Base-by-base conservation (phyloP, 2,113 vertebrate species). In the Narcine bancroftii region DNA sequence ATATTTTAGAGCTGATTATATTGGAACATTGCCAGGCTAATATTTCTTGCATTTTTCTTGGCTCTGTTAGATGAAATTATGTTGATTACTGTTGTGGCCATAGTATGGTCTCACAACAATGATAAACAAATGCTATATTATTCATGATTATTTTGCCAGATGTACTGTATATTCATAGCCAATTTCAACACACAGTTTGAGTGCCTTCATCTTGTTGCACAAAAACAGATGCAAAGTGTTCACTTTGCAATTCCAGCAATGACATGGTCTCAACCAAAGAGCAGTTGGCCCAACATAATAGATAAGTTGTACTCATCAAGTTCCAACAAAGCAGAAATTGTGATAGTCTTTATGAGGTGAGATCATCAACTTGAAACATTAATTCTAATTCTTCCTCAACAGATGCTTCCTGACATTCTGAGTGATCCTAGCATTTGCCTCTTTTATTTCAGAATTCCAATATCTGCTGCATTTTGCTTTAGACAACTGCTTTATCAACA, bases 1-100 rank as follows among this genome's bases (percentile, higher is more conserved):
- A 89, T 89, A 89, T 66, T 89, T 89, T 39, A 89, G 87, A 13
- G 24, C 87, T 89, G 87, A 89, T 89, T 65, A 66, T 42, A 69
- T 24, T 89, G 87, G 24, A 36, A 66, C 19, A 42, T 33, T 89
- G 39, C 87, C 56, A 89, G 45, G 56, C 9, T 13, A 42, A 42
- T 65, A 89, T 39, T 89, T 39, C 21, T 66, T 29, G 24, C 60
- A 45, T 21, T 91, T 7, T 47, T 42, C 39, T 42, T 47, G 45
- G 21, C 39, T 91, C 15, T 66, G 26, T 42, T 29, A 69, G 65
- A 39, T 69, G 17, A 69, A 47, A 91, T 91, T 45, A 33, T 91
- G 89, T 45, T 91, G 69, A 29, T 69, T 91, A 19, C 29, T 91
- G 42, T 21, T 91, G 0, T 2, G 26, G 39, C 29, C 33, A 47